Base-by-base conservation (phyloP, 2,113 vertebrate species). In the Corydoras sp. region DNA sequence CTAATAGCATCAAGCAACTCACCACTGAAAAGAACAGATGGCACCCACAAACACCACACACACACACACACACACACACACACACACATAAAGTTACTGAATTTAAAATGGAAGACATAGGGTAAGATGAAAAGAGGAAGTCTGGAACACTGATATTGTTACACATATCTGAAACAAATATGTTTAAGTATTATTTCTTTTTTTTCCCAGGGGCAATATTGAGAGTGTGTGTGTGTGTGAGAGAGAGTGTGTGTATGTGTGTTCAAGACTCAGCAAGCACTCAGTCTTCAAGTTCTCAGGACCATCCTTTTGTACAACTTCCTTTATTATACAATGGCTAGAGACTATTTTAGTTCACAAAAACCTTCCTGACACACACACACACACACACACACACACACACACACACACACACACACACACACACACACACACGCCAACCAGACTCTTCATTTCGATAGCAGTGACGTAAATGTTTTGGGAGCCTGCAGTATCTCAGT, bases 11-110 rank as follows among this genome's bases (percentile, higher is more conserved):
- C 65, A 69, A 69, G 69, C 11, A 10, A 68, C 67, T 66, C 62
- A 68, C 64, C 76, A 77, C 55, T 24, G 18, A 43, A 72, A 76
- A 75, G 77, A 79, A 81, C 68, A 54, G 69, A 69, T 74, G 76
- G 74, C 62, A 43, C 43, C 12, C 62, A 35, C 13, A 24, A 24
- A 24, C 18, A 51, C 56, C 71, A 7, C 68, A 71, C 74, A 56
- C 59, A 69, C 69, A 71, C 63, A 62, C 62, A 68, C 68, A 58
- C 68, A 63, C 58, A 55, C 73, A 73, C 35, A 32, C 75, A 77
- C 64, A 60, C 11, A 29, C 71, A 65, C 68, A 68, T 69, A 54
- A 75, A 43, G 7, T 43, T 8, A 43, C 7, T 43, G 35, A 43
- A 43, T 43, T 43, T 43, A 55, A 30, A 56, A 49, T 18, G 14